Evolutionary conservation across 92 coral and sea anemone genomes (phyloP).

Genomic region (Umimayanthus chanpuru): DNA sequence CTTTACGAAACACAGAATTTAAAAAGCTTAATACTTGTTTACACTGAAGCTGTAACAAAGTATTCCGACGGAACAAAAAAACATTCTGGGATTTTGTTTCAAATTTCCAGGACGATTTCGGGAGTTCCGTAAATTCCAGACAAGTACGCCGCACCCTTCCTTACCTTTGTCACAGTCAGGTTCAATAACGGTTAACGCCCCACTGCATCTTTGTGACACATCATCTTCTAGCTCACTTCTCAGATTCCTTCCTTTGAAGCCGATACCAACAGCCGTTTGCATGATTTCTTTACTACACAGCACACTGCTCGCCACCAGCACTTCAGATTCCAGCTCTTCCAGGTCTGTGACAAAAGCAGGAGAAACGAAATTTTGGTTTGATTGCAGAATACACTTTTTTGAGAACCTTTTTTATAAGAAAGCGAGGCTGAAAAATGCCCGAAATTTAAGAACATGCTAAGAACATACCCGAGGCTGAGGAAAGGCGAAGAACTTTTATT

Average conservation of each 20-base stretch:
- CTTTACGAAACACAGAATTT: too few species aligned
- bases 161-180: slow-evolving; percentile 38
- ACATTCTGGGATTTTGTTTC: too few species aligned
- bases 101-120: too few species aligned
- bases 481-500: too few species aligned
- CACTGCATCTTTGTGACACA: slow-evolving; percentile 53
- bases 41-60: too few species aligned
- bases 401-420: too few species aligned
- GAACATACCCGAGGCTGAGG: too few species aligned
- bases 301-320: slow-evolving; percentile 49
- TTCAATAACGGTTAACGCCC: slow-evolving; percentile 57
- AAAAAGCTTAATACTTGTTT: too few species aligned
- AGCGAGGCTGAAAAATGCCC: too few species aligned
- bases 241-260: slow-evolving; percentile 46
- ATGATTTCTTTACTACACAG: slow-evolving; percentile 67
- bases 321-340: slow-evolving; percentile 54
- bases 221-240: slow-evolving; percentile 45
- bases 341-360: slow-evolving; percentile 14
- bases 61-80: too few species aligned
- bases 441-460: too few species aligned
- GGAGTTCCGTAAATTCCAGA: background rate
- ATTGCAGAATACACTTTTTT: background rate
- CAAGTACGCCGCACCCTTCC: background rate
- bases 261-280: slow-evolving; percentile 51
- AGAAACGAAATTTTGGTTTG: background rate